A percentile compares a stretch with the other conserved stretches of the same genome.
These are phyloP conservation scores for Loxodonta africana DNA, from an alignment of 2,113 vertebrate genomes.

Conservation along the genomic window DNA sequence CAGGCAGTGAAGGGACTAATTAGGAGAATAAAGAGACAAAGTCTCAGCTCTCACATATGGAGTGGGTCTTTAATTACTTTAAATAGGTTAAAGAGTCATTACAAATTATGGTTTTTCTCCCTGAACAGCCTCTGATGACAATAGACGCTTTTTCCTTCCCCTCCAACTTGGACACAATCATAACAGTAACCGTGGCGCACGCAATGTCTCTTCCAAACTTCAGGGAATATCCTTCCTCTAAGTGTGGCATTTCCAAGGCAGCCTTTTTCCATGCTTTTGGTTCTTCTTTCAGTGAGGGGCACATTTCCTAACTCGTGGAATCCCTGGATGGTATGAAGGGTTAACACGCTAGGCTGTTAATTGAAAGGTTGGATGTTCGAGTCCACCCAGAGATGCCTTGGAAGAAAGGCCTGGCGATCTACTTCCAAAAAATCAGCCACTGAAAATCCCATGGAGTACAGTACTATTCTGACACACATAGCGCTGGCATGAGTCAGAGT, in stretches of 20 bases:
- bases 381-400: background rate
- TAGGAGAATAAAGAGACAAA: slow-evolving; percentile 77
- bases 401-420: background rate
- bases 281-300: background rate
- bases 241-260: background rate
- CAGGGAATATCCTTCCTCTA: background rate
- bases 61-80: slow-evolving; percentile 77
- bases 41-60: slow-evolving; percentile 70
- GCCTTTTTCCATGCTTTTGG: background rate
- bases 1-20: slow-evolving; percentile 76
- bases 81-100: slow-evolving; percentile 83
- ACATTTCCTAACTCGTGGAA: background rate
- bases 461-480: background rate
- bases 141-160: slow-evolving; percentile 9
- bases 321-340: background rate
- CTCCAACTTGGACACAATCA: background rate
- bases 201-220: background rate
- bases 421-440: no score
- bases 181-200: background rate
- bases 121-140: slow-evolving; percentile 68
- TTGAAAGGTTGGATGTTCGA: background rate
- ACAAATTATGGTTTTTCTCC: slow-evolving; percentile 79
- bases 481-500: background rate
- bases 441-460: background rate
- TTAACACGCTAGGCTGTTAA: background rate